Percentiles rank a stretch among this genome's conserved stretches.
phyloP scores from a whole-genome alignment of 1,140 invertebrate genomes.

The Lysiphlebus fabarum region DNA sequence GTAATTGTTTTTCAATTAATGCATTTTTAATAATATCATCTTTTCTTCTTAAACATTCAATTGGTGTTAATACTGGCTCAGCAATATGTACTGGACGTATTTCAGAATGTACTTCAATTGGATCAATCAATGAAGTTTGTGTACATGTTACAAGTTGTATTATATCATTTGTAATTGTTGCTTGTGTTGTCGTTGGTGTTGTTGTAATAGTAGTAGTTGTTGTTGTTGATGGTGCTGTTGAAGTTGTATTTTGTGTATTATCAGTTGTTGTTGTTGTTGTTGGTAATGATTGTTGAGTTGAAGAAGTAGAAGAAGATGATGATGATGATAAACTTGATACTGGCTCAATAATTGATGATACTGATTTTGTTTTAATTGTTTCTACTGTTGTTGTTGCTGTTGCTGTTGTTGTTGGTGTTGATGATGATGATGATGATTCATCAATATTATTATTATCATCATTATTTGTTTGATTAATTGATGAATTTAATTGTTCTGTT shows the following conservation, averaged over 20 bases:
- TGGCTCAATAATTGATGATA: no score
- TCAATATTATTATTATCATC: neutral
- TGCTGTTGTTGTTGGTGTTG: no score
- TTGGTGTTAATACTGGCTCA: slow-evolving; percentile 74
- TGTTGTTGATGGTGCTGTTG: no score
- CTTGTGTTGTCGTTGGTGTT: neutral
- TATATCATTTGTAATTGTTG: slow-evolving; percentile 37
- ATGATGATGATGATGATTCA: no score
- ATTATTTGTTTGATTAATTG: neutral
- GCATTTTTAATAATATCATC: slow-evolving; percentile 69
- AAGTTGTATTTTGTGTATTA: neutral
- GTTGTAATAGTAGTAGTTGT: neutral
- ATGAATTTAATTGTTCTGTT: slow-evolving; percentile 2
- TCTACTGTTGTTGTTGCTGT: no score
- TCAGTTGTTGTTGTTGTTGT: neutral
- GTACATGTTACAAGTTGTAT: slow-evolving; percentile 54
- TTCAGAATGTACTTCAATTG: slow-evolving; percentile 73
- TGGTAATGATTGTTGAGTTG: no score
- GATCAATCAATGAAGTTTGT: slow-evolving; percentile 71
- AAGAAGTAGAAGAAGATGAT: no score
- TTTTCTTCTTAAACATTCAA: slow-evolving; percentile 71
- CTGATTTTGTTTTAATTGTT: no score
- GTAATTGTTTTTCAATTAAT: slow-evolving; percentile 69
- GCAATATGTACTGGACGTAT: slow-evolving; percentile 72
- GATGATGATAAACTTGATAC: no score